phyloP scores from a whole-genome alignment of 1,140 invertebrate genomes.

The Drosophila mojavensis region DNA sequence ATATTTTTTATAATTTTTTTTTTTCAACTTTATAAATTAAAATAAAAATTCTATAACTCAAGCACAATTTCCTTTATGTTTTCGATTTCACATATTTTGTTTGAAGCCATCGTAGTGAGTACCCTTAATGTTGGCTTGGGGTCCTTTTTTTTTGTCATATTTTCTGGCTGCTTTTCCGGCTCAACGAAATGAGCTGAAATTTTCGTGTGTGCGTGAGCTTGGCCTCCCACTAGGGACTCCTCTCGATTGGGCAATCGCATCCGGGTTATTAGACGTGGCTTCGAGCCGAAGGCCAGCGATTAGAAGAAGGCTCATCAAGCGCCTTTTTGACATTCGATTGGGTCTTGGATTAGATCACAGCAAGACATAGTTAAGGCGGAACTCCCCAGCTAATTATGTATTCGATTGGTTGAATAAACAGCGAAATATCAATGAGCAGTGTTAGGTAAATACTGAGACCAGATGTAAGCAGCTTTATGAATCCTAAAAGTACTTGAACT shows the following conservation, averaged over 20 bases:
- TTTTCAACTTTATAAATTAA: too few relatives aligned
- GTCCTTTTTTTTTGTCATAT: slow-evolving; percentile 20
- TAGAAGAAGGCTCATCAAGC: slow-evolving; percentile 6
- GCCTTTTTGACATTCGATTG: slow-evolving; percentile 1
- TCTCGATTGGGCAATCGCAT: slow-evolving; percentile 54
- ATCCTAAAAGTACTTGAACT: too few relatives aligned
- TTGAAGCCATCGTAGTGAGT: too few relatives aligned
- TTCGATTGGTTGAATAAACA: too few relatives aligned
- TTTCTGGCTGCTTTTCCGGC: slow-evolving; percentile 11
- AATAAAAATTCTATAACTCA: too few relatives aligned
- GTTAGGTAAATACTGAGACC: too few relatives aligned
- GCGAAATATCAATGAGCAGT: too few relatives aligned
- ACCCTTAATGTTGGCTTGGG: neutral
- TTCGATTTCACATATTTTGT: too few relatives aligned
- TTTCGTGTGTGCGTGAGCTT: slow-evolving; percentile 12
- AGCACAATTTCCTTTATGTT: too few relatives aligned
- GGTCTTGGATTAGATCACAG: neutral
- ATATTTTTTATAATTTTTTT: too few relatives aligned
- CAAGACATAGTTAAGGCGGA: neutral
- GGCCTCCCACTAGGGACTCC: neutral
- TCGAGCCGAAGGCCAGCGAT: neutral
- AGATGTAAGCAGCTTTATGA: too few relatives aligned
- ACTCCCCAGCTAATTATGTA: neutral
- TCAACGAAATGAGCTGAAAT: slow-evolving; percentile 30
- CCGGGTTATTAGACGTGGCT: slow-evolving; percentile 3